A percentile compares a stretch with the other conserved stretches of the same genome.
phyloP scores from a whole-genome alignment of 2,888 invertebrate species.

The Eulithis prunata region DNA sequence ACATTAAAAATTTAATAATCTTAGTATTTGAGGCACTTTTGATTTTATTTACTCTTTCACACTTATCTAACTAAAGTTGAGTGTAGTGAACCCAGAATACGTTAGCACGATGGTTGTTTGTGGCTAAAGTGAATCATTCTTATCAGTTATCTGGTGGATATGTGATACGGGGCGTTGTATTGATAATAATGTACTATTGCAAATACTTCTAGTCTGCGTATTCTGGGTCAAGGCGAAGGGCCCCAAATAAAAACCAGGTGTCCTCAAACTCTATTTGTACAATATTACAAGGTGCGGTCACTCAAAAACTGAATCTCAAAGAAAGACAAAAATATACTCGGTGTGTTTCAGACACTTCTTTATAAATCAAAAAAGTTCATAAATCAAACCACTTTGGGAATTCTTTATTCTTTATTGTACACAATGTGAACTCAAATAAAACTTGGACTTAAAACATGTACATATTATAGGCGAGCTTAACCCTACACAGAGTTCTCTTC shows the following conservation, averaged over 20 bases:
- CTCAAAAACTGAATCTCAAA: too few relatives aligned
- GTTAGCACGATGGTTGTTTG: conserved; percentile 9
- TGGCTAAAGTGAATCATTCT: conserved; percentile 51
- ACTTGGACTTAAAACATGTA: too few relatives aligned
- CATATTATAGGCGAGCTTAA: too few relatives aligned
- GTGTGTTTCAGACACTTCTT: too few relatives aligned
- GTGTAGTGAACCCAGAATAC: neutral
- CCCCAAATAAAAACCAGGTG: conserved; percentile 11
- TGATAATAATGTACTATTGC: conserved; percentile 48
- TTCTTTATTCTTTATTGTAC: too few relatives aligned
- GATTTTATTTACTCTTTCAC: neutral
- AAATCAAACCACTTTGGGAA: too few relatives aligned
- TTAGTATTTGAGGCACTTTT: too few relatives aligned
- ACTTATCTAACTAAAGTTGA: neutral
- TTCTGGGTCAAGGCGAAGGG: conserved; percentile 60
- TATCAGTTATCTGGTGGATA: conserved; percentile 57
- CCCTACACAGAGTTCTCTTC: too few relatives aligned
- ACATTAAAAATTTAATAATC: neutral
- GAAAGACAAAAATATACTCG: too few relatives aligned
- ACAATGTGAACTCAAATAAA: too few relatives aligned
- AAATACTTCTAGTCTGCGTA: conserved; percentile 48
- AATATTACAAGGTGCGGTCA: too few relatives aligned
- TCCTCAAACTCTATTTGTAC: neutral
- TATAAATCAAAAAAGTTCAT: too few relatives aligned
- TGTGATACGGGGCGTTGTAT: conserved; percentile 66